These are phyloP conservation scores for Tupiocoris notatus DNA, from an alignment of 2,888 invertebrate species.

Conservation along the genomic window DNA sequence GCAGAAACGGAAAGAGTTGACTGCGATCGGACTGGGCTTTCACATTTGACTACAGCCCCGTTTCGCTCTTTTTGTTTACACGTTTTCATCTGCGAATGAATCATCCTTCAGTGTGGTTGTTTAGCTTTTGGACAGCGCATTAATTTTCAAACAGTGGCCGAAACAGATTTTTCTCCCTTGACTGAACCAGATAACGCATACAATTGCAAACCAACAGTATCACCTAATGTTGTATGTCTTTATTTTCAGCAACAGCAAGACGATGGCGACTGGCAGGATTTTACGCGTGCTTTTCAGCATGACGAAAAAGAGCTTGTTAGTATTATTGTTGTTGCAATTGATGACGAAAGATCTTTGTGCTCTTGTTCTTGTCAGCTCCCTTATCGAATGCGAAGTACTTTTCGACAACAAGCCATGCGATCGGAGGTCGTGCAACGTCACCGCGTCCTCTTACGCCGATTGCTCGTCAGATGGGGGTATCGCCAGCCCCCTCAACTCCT, in stretches of 20 bases:
- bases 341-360: too few relatives aligned
- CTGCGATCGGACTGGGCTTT: too few relatives aligned
- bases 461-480: conserved; percentile 54
- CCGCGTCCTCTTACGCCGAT: conserved; percentile 61
- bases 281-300: conserved; percentile 24
- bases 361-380: conserved; percentile 33
- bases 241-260: conserved; percentile 34
- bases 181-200: conserved; percentile 12
- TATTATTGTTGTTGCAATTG: too few relatives aligned
- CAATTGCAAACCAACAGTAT: conserved; percentile 29
- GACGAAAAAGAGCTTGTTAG: conserved; percentile 35
- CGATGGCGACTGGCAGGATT: conserved; percentile 25
- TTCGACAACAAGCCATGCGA: conserved; percentile 75
- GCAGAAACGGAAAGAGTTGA: too few relatives aligned
- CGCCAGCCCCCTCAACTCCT: conserved; percentile 52
- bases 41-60: too few relatives aligned
- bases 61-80: too few relatives aligned
- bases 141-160: not conserved
- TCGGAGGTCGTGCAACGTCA: conserved; percentile 64
- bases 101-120: not conserved
- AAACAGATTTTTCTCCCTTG: not conserved
- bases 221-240: not conserved
- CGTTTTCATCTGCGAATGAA: too few relatives aligned
- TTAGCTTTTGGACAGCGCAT: not conserved
- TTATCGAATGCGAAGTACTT: conserved; percentile 58